Evolutionary conservation across 2,113 vertebrate species (phyloP).

Genomic region (Pungitius pungitius): DNA sequence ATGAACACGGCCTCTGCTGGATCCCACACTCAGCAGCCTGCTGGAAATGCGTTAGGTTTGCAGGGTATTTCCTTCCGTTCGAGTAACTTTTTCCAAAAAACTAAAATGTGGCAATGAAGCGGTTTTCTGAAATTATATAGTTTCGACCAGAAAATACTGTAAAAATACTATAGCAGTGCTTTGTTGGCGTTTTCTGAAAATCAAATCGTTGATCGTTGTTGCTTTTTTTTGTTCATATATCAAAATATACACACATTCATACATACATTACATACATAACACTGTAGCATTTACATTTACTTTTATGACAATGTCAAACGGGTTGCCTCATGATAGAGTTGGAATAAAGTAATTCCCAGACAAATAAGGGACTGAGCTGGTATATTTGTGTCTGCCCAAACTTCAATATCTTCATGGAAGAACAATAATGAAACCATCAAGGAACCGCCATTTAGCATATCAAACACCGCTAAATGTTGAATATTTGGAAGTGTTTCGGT

Average conservation of each 20-base stretch:
- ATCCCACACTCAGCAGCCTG: not conserved
- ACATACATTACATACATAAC: not conserved
- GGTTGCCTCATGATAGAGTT: not conserved
- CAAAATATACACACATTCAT: not conserved
- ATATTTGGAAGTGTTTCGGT: not conserved
- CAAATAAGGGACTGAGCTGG: not conserved
- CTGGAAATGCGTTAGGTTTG: not conserved
- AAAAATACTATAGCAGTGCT: not conserved
- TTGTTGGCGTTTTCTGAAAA: not conserved
- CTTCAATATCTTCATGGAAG: not conserved
- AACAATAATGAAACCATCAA: not conserved
- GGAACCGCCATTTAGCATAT: too few relatives aligned
- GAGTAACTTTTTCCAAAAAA: not conserved
- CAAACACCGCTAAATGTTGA: too few relatives aligned
- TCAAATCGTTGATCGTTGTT: not conserved
- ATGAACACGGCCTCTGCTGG: not conserved
- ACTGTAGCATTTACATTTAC: constrained; percentile 9
- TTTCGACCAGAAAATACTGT: not conserved
- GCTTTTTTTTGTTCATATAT: not conserved
- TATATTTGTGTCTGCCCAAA: not conserved
- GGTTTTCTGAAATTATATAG: too few relatives aligned
- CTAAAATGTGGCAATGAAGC: too few relatives aligned
- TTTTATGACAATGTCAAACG: not conserved
- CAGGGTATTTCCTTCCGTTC: not conserved
- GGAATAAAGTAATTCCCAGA: not conserved